Evolutionary conservation across 2,888 invertebrate genomes (phyloP).

Genomic region (Sussaba pulchella): DNA sequence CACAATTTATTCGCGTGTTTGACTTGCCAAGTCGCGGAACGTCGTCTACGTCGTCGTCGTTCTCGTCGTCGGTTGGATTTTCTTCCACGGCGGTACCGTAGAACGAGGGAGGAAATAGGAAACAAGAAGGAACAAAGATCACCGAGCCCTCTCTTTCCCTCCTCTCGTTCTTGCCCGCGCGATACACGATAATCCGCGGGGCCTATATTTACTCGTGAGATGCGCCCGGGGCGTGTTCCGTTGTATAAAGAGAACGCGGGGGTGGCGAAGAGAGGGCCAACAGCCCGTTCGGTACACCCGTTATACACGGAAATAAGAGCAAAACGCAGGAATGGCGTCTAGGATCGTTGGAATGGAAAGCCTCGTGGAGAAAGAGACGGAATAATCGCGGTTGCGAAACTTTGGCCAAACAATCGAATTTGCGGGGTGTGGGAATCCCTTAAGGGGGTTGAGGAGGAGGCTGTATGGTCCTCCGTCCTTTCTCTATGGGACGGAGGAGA

Average conservation of each 20-base stretch:
- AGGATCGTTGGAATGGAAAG: background rate
- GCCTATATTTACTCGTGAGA: conserved; percentile 69
- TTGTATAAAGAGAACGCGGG: conserved; percentile 34
- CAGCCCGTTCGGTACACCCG: background rate
- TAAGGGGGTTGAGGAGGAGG: too few relatives aligned
- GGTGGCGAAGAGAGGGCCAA: conserved; percentile 11
- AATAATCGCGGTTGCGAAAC: conserved; percentile 46
- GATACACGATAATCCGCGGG: conserved; percentile 69
- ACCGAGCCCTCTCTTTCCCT: conserved; percentile 2
- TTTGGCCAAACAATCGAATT: conserved; percentile 65
- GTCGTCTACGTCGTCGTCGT: conserved; percentile 52
- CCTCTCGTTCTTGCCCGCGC: conserved; percentile 44
- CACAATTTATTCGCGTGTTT: conserved; percentile 71
- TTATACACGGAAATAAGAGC: conserved; percentile 34
- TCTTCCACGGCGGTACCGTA: conserved; percentile 18
- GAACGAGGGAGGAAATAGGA: conserved; percentile 2
- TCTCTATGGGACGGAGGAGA: conserved; percentile 9
- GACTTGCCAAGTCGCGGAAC: conserved; percentile 70
- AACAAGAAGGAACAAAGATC: background rate
- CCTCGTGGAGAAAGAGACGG: conserved; percentile 13
- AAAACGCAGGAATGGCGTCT: conserved; percentile 33
- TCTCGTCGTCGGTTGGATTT: conserved; percentile 11
- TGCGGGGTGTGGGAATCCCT: background rate
- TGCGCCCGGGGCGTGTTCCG: conserved; percentile 55
- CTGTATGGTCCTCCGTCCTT: too few relatives aligned